These are phyloP conservation scores for Sphaerodactylus townsendi DNA, from an alignment of 2,113 vertebrate species.

Conservation along the genomic window DNA sequence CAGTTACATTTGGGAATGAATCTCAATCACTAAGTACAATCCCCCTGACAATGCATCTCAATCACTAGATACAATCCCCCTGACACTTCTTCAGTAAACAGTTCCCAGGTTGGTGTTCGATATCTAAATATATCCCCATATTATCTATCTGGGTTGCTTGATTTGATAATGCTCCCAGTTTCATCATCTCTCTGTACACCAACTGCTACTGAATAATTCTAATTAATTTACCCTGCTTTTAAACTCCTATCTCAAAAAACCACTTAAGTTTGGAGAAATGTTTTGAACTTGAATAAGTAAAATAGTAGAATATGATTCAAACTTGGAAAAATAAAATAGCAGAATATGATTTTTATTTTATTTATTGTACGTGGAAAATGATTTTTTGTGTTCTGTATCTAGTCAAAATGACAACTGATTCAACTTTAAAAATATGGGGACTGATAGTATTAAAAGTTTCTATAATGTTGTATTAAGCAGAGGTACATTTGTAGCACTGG, in stretches of 20 bases:
- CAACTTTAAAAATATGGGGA: neutral
- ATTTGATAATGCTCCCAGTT: neutral
- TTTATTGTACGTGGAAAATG: neutral
- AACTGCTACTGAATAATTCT: neutral
- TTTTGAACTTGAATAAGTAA: no score
- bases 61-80: no score
- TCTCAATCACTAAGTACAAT: no score
- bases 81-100: no score
- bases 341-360: neutral
- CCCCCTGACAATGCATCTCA: no score
- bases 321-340: no score
- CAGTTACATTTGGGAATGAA: no score
- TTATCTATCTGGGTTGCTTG: accelerated
- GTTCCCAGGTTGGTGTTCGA: neutral
- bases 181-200: neutral
- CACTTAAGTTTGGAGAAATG: neutral
- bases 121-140: neutral
- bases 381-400: accelerated
- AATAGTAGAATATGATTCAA: no score
- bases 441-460: neutral
- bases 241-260: neutral
- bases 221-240: slow-evolving; percentile 2
- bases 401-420: neutral
- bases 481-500: neutral
- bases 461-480: neutral